Evolutionary conservation across 64 coral and sea anemone species (phyloP).

Genomic region (Pachyseris speciosa): DNA sequence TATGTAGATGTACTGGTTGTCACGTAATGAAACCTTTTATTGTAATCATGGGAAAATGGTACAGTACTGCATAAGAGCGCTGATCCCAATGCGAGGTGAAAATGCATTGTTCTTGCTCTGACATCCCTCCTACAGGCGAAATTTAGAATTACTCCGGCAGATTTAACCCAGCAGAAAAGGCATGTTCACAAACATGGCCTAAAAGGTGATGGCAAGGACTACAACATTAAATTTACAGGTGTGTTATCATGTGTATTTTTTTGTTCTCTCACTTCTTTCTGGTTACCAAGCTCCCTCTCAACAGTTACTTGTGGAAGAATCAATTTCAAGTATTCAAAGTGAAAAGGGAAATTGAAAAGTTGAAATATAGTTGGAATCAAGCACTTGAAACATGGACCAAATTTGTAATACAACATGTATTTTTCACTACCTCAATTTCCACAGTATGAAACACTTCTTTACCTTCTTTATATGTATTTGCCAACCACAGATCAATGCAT

Average conservation of each 20-base stretch:
- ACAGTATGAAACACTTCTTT: too few relatives aligned
- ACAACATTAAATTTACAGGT: conserved; percentile 56
- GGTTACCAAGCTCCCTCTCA: neutral
- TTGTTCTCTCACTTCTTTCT: neutral
- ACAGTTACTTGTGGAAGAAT: neutral
- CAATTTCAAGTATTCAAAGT: neutral
- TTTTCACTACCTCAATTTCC: too few relatives aligned
- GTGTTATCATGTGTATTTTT: neutral
- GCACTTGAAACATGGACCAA: too few relatives aligned
- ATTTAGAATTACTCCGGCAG: neutral
- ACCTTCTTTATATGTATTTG: too few relatives aligned
- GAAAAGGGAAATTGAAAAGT: too few relatives aligned
- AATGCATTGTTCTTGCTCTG: neutral
- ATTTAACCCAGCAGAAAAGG: conserved; percentile 42
- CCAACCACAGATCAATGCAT: too few relatives aligned
- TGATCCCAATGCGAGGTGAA: neutral
- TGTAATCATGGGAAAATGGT: neutral
- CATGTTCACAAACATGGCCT: conserved; percentile 42
- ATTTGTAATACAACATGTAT: too few relatives aligned
- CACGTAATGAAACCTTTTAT: neutral
- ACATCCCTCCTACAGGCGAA: neutral
- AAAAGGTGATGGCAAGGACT: conserved; percentile 43
- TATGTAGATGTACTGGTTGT: too few relatives aligned
- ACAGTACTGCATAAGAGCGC: neutral
- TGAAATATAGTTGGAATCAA: too few relatives aligned